A percentile compares a stretch with the other conserved stretches of the same genome.
phyloP scores from a whole-genome alignment of 2,113 vertebrate genomes.

The Bettongia penicillata region DNA sequence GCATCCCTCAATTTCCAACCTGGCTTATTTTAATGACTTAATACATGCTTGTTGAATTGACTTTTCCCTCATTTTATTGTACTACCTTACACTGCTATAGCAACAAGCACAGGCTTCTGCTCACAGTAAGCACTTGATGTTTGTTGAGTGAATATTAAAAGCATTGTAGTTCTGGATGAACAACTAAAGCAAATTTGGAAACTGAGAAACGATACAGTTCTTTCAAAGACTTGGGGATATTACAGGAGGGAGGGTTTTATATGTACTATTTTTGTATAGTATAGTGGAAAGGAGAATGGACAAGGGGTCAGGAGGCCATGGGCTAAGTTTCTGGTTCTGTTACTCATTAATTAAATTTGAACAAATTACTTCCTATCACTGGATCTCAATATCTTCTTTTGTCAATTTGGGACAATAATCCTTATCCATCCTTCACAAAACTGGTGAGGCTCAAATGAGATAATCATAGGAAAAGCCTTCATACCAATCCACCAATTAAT shows the following conservation, averaged over 20 bases:
- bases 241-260: background rate
- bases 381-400: background rate
- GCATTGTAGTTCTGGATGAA: background rate
- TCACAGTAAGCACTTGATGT: background rate
- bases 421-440: background rate
- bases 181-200: background rate
- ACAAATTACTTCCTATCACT: background rate
- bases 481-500: background rate
- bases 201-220: background rate
- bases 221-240: background rate
- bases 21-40: background rate
- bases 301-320: background rate
- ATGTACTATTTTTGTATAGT: background rate
- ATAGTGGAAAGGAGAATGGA: background rate
- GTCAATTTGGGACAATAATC: background rate
- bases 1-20: no score
- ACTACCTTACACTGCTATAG: background rate
- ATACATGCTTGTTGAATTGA: background rate
- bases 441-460: background rate
- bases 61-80: background rate
- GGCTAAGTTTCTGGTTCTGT: background rate
- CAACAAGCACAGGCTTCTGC: background rate
- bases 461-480: background rate
- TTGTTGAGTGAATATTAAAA: background rate
- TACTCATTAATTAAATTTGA: background rate